These are phyloP conservation scores for Falco concolor DNA, from an alignment of 2,797 vertebrate genomes.

Conservation along the genomic window DNA sequence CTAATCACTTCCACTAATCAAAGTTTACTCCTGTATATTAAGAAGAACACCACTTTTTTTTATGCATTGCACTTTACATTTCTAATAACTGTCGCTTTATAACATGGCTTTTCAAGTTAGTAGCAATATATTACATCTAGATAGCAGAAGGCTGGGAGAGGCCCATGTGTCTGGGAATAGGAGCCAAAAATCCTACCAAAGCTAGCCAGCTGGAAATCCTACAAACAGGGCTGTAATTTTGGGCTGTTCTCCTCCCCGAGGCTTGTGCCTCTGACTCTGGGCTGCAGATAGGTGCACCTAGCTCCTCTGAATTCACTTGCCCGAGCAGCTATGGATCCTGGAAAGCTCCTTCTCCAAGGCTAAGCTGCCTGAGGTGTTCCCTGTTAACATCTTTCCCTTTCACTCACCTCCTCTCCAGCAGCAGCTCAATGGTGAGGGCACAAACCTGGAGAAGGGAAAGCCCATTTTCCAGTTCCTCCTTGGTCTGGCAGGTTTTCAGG, in stretches of 20 bases:
- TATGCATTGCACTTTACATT: neutral
- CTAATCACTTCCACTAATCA: conserved; percentile 32
- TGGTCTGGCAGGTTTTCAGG: neutral
- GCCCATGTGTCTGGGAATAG: neutral
- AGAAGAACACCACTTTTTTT: neutral
- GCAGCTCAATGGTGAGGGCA: neutral
- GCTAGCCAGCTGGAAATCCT: neutral
- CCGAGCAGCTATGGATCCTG: rapidly evolving
- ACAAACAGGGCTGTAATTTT: neutral
- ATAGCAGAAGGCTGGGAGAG: neutral
- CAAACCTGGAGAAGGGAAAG: neutral
- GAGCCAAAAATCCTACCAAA: neutral
- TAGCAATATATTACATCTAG: neutral
- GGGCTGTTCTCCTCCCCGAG: neutral
- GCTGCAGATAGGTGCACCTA: neutral
- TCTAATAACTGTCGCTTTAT: neutral
- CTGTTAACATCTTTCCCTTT: neutral
- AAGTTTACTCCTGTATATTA: neutral
- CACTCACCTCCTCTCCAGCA: neutral
- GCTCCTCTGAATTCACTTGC: neutral
- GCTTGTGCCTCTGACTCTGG: neutral
- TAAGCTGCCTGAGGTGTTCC: neutral
- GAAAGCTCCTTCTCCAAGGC: neutral
- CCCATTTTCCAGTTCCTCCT: neutral
- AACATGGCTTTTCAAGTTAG: neutral